Base-by-base conservation (phyloP, 1,140 invertebrate species). In the Drosophila malerkotliana region DNA sequence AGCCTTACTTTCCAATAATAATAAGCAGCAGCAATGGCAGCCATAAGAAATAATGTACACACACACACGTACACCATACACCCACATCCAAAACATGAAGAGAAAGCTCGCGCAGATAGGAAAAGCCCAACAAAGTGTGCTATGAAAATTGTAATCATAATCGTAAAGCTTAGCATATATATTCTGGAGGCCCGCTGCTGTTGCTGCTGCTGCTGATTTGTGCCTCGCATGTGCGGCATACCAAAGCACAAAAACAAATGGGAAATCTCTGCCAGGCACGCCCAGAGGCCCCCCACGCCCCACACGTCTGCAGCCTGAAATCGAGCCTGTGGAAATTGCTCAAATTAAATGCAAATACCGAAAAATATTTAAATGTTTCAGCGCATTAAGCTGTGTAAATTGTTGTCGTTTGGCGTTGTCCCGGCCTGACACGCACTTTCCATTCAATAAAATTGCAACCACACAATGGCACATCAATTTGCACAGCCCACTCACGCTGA, bases 391-490 rank as follows among this genome's bases (percentile, higher is more conserved):
- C 64, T 59, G 63, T 83, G 76, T 85, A 81, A 81, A 87, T 72
- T 76, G 72, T 76, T 75, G 61, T 72, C 54, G 47, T 60, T 47
- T 62, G 41, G 8, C 49, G 47, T 32, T 62, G 60, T 62, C 48
- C 18, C 14, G 58, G 41, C 56, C 51, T 59, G 74, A 79, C 78
- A 82, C 83, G 79, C 83, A 82, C 72, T 79, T 79, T 72, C 49
- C 79, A 88, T 83, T 77, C 79, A 88, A 83, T 88, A 77, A 79
- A 83, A 67, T 45, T 71, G 24, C 69, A 72, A 77, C 76, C 81
- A 60, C 71, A 83, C 71, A 83, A 83, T 83, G 75, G 75, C 67
- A 44, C 74, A 68, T 82, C 80, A 79, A 84, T 84, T 84, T 79
- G 79, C 80, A 76, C 67, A 60, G 45, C 28, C 53, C 41, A 58